A percentile compares a stretch with the other conserved stretches of the same genome.
These are phyloP conservation scores for Brachionus calyciflorus DNA, from an alignment of 1,140 invertebrate species.

Conservation along the genomic window DNA sequence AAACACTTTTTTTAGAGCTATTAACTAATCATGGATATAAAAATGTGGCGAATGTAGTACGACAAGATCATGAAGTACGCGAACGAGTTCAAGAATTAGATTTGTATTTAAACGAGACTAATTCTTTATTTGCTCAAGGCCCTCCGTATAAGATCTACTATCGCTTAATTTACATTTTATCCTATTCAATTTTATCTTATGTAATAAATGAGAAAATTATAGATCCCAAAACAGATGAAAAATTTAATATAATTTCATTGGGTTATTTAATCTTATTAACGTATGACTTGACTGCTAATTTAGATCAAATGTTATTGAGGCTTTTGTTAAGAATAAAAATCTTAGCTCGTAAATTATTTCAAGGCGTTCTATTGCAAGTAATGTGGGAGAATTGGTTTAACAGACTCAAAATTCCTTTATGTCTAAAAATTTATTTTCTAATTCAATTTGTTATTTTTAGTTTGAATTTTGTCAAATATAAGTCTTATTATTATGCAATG, in stretches of 20 bases:
- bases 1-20: conserved; percentile 16
- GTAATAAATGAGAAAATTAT: background rate
- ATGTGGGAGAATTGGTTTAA: background rate
- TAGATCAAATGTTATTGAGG: conserved; percentile 32
- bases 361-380: background rate
- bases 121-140: background rate
- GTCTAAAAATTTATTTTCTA: conserved; percentile 8
- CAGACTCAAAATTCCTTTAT: background rate
- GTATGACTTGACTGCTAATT: background rate
- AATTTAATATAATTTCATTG: conserved; percentile 20
- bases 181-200: background rate
- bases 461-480: conserved; percentile 6
- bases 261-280: background rate
- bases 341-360: background rate
- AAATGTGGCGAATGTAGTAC: background rate
- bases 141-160: background rate
- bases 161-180: background rate
- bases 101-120: background rate
- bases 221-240: background rate
- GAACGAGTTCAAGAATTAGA: background rate
- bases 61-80: background rate
- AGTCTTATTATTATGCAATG: no score
- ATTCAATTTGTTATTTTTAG: conserved; percentile 17
- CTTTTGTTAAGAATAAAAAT: conserved; percentile 2
- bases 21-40: conserved; percentile 13